A percentile compares a stretch with the other conserved stretches of the same genome.
These are phyloP conservation scores for Polydesmus complanatus DNA, from an alignment of 2,888 invertebrate genomes.

Conservation along the genomic window DNA sequence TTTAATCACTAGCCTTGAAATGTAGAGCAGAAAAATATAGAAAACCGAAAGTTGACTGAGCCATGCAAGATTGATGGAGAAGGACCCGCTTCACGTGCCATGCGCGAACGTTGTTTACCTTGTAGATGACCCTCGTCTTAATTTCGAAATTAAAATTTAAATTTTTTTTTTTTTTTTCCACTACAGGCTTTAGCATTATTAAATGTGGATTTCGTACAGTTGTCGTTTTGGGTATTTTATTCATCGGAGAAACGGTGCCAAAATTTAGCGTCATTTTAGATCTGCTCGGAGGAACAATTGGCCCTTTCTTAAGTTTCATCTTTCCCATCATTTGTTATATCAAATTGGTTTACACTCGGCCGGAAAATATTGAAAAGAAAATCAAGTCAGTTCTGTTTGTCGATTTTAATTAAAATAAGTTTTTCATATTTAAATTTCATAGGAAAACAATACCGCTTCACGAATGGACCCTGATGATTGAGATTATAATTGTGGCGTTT, in stretches of 20 bases:
- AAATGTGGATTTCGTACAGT: slow-evolving; percentile 43
- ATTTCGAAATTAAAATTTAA: too few species aligned
- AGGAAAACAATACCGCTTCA: slow-evolving; percentile 42
- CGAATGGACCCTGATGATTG: slow-evolving; percentile 46
- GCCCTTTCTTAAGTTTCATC: slow-evolving; percentile 52
- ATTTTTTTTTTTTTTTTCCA: slow-evolving; percentile 12
- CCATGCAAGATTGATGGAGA: too few species aligned
- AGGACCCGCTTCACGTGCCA: too few species aligned
- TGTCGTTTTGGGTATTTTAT: slow-evolving; percentile 44
- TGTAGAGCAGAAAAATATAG: too few species aligned
- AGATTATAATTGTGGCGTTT: slow-evolving; percentile 44
- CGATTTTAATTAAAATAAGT: neutral
- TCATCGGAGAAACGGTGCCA: slow-evolving; percentile 52
- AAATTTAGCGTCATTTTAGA: slow-evolving; percentile 53
- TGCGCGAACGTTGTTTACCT: too few species aligned
- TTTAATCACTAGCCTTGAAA: too few species aligned
- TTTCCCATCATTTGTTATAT: slow-evolving; percentile 53
- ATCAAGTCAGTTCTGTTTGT: neutral
- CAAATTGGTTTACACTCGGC: slow-evolving; percentile 31
- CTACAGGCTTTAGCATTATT: slow-evolving; percentile 46
- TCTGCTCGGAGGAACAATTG: slow-evolving; percentile 52
- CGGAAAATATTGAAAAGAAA: neutral
- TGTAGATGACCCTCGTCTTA: too few species aligned
- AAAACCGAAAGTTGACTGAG: too few species aligned
- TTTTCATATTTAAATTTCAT: neutral